A percentile compares a stretch with the other conserved stretches of the same genome.
Conservation (phyloP, 2,888 invertebrate species). For the Ramazzottius varieornatus region DNA sequence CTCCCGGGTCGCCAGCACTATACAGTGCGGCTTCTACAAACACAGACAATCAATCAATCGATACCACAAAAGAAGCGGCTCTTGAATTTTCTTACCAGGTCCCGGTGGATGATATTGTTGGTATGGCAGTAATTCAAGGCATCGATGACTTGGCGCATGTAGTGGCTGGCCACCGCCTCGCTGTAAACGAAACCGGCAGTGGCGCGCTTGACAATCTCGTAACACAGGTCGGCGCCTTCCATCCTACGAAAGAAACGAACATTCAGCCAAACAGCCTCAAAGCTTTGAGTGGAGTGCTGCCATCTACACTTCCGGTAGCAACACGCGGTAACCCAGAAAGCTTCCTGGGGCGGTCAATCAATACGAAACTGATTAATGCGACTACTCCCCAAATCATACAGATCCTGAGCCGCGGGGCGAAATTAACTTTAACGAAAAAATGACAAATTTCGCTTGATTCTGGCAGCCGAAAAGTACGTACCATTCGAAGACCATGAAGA, state of each 20-base stretch:
- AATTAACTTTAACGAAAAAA: no score
- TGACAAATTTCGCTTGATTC: no score
- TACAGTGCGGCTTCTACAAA: constrained; percentile 57
- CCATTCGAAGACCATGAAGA: constrained; percentile 99
- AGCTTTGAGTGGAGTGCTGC: no score
- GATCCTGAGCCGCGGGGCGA: no score
- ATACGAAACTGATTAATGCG: constrained; percentile 6
- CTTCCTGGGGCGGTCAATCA: background rate
- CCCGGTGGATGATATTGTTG: constrained; percentile 87
- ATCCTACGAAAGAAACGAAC: constrained; percentile 56
- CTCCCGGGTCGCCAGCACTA: constrained; percentile 74
- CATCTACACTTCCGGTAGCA: no score
- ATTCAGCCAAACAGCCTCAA: no score
- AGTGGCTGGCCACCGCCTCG: constrained; percentile 95
- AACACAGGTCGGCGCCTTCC: constrained; percentile 94
- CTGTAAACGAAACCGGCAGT: constrained; percentile 93
- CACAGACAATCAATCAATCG: background rate
- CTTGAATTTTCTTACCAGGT: constrained; percentile 33
- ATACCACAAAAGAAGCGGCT: background rate
- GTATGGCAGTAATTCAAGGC: constrained; percentile 91
- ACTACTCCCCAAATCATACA: no score
- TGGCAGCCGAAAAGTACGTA: no score
- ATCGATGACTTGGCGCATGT: constrained; percentile 90
- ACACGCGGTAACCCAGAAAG: no score
- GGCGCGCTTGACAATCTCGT: constrained; percentile 84